Evolutionary conservation across 2,888 invertebrate genomes (phyloP).

Genomic region (Ceriagrion tenellum): DNA sequence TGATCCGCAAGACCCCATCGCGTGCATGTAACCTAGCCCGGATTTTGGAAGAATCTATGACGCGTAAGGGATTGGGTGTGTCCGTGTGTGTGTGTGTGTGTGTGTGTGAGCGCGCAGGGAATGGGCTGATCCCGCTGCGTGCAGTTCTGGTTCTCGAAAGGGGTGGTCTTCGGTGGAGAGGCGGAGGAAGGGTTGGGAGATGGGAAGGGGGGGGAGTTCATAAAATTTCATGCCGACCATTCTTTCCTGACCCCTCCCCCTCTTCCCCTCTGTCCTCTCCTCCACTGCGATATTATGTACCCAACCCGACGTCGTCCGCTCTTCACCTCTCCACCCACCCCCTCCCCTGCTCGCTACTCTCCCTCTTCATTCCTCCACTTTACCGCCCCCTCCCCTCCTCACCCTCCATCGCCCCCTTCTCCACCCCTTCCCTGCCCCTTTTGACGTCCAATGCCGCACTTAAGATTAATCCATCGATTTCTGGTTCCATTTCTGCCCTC

Average conservation of each 20-base stretch:
- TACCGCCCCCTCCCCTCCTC: too few species aligned
- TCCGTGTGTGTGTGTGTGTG: background rate
- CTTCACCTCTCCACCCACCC: background rate
- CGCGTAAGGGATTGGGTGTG: background rate
- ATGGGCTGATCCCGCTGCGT: background rate
- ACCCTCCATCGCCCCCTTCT: background rate
- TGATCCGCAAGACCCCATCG: background rate
- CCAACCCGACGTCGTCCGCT: background rate
- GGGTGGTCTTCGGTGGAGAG: background rate
- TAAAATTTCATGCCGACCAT: slow-evolving; percentile 60
- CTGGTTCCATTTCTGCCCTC: background rate
- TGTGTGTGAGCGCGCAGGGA: background rate
- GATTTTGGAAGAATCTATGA: background rate
- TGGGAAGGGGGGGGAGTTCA: slow-evolving; percentile 35
- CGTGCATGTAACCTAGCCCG: background rate
- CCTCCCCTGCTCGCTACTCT: too few species aligned
- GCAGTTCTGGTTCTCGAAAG: background rate
- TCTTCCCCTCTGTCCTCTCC: background rate
- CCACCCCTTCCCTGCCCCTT: background rate
- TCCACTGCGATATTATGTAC: background rate
- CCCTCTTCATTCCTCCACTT: background rate
- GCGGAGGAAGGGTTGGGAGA: background rate
- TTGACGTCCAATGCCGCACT: background rate
- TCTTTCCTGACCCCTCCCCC: slow-evolving; percentile 30
- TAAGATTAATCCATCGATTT: slow-evolving; percentile 11